phyloP scores from a whole-genome alignment of 1,140 invertebrate species.

The Thereuonema tuberculata region DNA sequence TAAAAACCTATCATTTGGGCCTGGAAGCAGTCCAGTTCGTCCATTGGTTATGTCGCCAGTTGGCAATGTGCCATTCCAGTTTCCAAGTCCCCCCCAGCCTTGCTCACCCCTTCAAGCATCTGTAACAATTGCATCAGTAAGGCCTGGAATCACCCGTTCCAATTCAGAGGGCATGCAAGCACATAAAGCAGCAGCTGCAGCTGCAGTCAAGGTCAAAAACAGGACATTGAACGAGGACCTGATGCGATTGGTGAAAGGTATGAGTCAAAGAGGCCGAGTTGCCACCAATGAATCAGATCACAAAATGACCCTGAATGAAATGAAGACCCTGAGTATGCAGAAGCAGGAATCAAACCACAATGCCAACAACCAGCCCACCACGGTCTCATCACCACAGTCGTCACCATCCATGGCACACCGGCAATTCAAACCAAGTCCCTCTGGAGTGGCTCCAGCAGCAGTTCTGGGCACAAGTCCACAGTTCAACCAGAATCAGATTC shows the following conservation, averaged over 20 bases:
- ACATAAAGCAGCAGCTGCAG: neutral
- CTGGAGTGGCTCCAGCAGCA: neutral
- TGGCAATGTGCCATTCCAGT: neutral
- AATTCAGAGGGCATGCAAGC: neutral
- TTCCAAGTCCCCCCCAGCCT: neutral
- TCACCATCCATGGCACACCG: neutral
- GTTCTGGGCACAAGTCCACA: neutral
- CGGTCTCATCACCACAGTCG: neutral
- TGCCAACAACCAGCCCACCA: neutral
- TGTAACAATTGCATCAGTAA: too few species aligned
- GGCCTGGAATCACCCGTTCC: neutral
- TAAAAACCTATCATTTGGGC: too few species aligned
- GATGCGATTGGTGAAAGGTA: conserved; percentile 13
- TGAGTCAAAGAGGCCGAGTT: neutral
- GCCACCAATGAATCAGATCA: neutral
- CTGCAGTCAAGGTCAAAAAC: conserved; percentile 6
- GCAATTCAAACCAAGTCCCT: too few species aligned
- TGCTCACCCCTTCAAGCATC: neutral
- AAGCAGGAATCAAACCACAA: neutral
- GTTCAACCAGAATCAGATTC: neutral
- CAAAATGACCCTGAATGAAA: conserved; percentile 4
- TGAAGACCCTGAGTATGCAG: neutral
- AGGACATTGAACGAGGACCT: conserved; percentile 16
- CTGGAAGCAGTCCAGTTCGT: neutral
- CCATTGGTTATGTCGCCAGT: neutral